A percentile compares a stretch with the other conserved stretches of the same genome.
Conservation (phyloP, 2,888 invertebrate genomes). For the Drosophila conformis region DNA sequence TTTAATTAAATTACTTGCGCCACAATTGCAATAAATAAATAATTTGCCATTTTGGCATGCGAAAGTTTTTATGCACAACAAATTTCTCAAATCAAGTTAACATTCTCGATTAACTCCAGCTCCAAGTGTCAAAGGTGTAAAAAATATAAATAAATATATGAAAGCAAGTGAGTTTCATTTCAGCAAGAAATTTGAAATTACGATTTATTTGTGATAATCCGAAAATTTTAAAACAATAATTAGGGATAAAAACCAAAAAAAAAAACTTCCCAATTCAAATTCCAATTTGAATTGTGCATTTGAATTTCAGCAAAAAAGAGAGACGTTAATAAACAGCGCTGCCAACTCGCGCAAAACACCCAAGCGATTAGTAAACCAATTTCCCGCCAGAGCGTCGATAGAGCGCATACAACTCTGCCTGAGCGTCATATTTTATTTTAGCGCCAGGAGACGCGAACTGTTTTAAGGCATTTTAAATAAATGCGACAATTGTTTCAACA, state of each 20-base stretch:
- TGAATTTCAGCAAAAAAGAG: conserved; percentile 22
- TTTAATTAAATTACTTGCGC: neutral
- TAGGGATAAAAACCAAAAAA: neutral
- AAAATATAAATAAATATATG: neutral
- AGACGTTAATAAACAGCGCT: conserved; percentile 1
- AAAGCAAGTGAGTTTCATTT: neutral
- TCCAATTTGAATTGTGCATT: conserved; percentile 39
- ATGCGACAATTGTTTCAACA: neutral
- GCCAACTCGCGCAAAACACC: conserved; percentile 38
- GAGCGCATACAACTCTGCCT: conserved; percentile 39
- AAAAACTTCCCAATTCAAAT: neutral
- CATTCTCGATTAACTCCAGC: neutral
- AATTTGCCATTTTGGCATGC: neutral
- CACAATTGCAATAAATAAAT: neutral
- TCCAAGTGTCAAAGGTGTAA: neutral
- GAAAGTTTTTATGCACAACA: neutral
- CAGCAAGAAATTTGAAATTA: neutral
- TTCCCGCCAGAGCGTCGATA: conserved; percentile 17
- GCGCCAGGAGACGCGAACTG: conserved; percentile 57
- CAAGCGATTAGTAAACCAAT: neutral
- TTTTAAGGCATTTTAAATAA: conserved; percentile 55
- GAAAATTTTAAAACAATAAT: neutral
- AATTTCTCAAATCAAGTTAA: neutral
- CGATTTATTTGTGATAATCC: neutral
- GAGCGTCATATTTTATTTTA: conserved; percentile 66